Base-by-base conservation (phyloP, 2,113 vertebrate species). In the Mesoclemmys tuberculata region DNA sequence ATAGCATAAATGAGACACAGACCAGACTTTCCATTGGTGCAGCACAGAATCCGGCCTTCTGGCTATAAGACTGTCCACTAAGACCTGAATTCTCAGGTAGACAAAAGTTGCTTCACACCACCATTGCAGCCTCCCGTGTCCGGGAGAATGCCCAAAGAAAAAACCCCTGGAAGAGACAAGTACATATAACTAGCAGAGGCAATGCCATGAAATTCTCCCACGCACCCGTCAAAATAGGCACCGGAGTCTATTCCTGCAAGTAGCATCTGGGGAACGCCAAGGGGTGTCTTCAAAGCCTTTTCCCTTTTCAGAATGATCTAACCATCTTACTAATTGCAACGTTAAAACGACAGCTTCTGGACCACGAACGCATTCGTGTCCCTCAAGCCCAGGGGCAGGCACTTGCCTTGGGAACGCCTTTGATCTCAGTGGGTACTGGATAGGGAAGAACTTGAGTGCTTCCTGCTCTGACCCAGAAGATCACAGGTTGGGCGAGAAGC, bases 371-470 rank as follows among this genome's bases (percentile, higher is more conserved):
- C 48, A 7, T 6, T n/a, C 78, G 80, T 80, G 64, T 35, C 77
- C 7, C 54, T 92, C 52, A 22, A 27, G 80, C 92, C 85, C 87
- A 26, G 21, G 78, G 85, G 87, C 6, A 46, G 80, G 27, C 55
- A 48, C 5, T n/a, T 2, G 35, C 24, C 22, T 48, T 3, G 44
- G 49, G 75, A 83, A 49, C 27, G 11, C 44, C 7, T 83, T 74
- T 78, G 74, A 87, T 82, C 84, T 52, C 4, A n/a, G 1, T 9
- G 38, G 8, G 89, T 1, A 1, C 4, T 10, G 52, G 2, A 3
- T 31, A n/a, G 46, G 88, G 46, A 77, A 89, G 35, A 10, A 3
- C 26, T 14, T 24, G 0, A 10, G 12, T 0, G 4, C 2, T 55
- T 26, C 79, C 68, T 87, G 19, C 5, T 5, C n/a, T 71, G 75